Percentiles rank a stretch among this genome's conserved stretches.
Conservation (phyloP, 2,888 invertebrate species). For the Drosophila crucigera region DNA sequence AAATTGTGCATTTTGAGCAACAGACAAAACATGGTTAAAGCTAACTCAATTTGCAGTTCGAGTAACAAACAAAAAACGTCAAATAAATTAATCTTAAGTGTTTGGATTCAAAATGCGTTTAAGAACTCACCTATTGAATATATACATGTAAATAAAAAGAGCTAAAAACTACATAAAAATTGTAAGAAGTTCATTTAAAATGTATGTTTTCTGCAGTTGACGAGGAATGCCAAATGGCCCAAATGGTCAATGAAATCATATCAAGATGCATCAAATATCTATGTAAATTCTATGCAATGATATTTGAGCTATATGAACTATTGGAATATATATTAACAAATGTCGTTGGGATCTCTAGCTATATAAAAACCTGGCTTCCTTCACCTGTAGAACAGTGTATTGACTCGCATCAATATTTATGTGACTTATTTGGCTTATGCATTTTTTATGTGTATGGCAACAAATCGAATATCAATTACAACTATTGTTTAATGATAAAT, state of each 20-base stretch:
- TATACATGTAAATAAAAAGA: conserved; percentile 16
- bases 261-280: not conserved
- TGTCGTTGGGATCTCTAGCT: conserved; percentile 45
- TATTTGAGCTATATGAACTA: conserved; percentile 9
- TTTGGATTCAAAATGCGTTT: not conserved
- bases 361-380: conserved; percentile 6
- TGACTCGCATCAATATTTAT: conserved; percentile 11
- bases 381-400: conserved; percentile 12
- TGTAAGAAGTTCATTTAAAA: conserved; percentile 11
- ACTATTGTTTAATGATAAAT: conserved; percentile 20
- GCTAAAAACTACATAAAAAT: conserved; percentile 16
- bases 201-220: not conserved
- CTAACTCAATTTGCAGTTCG: not conserved
- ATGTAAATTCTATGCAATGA: not conserved
- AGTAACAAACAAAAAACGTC: not conserved
- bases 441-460: conserved; percentile 41
- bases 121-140: not conserved
- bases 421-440: conserved; percentile 18
- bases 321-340: conserved; percentile 14
- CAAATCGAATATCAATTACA: conserved; percentile 33
- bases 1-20: not conserved
- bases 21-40: not conserved
- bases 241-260: conserved; percentile 1
- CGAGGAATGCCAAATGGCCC: conserved; percentile 14
- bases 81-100: not conserved